Percentiles rank a stretch among this genome's conserved stretches.
Evolutionary conservation across 2,888 invertebrate genomes (phyloP).

Genomic region (Therioaphis trifolii): DNA sequence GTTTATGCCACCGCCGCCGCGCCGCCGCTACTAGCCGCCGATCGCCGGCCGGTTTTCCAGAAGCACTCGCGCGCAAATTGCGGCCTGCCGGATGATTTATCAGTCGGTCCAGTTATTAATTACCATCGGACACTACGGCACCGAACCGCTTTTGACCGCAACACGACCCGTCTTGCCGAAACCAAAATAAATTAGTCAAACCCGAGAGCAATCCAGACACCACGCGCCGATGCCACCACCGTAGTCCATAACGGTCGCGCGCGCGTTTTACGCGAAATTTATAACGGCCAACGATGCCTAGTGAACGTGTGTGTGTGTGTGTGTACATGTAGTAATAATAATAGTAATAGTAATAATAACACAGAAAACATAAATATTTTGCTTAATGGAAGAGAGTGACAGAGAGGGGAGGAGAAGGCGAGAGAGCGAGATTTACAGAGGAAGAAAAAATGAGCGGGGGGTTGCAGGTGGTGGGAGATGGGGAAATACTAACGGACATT

Average conservation of each 20-base stretch:
- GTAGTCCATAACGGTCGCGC: not conserved
- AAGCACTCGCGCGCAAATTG: constrained; percentile 20
- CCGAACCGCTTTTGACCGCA: constrained; percentile 52
- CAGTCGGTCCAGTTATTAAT: constrained; percentile 45
- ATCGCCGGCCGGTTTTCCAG: constrained; percentile 23
- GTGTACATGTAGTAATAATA: not conserved
- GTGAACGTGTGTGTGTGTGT: not conserved
- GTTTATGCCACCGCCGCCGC: not conserved
- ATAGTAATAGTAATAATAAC: not conserved
- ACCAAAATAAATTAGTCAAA: constrained; percentile 54
- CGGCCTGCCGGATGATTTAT: constrained; percentile 42
- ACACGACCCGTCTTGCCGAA: constrained; percentile 48
- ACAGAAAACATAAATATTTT: constrained; percentile 24
- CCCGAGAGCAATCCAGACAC: not conserved
- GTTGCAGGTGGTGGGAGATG: not conserved
- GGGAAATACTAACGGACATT: not conserved
- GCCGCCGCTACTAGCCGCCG: too few species aligned
- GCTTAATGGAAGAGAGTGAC: not conserved
- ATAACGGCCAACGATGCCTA: not conserved
- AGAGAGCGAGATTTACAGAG: too few species aligned
- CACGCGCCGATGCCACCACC: not conserved
- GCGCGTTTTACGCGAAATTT: not conserved
- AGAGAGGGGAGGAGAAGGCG: not conserved
- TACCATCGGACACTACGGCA: constrained; percentile 7
- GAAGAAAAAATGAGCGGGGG: too few species aligned